phyloP scores from a whole-genome alignment of 2,797 vertebrate species.

The Acipenser transmontanus region DNA sequence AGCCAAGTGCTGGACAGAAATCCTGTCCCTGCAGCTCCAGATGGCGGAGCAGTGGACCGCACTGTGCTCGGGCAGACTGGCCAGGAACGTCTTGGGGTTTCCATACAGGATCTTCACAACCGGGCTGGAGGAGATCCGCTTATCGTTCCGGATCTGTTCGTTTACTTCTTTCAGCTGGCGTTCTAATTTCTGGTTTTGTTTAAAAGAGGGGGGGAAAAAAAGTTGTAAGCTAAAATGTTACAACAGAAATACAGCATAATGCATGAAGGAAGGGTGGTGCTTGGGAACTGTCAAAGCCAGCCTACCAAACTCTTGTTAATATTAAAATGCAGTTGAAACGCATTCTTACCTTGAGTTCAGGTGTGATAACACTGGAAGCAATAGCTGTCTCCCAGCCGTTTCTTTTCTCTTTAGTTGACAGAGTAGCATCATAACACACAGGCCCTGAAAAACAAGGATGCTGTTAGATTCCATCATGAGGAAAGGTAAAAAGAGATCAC shows the following conservation, averaged over 20 bases:
- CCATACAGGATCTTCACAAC: slow-evolving; percentile 74
- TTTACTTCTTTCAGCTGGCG: slow-evolving; percentile 60
- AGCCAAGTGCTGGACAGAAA: slow-evolving; percentile 67
- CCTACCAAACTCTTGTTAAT: not conserved
- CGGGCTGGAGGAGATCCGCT: slow-evolving; percentile 71
- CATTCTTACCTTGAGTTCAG: slow-evolving; percentile 66
- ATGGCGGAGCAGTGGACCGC: slow-evolving; percentile 68
- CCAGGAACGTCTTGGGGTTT: slow-evolving; percentile 67
- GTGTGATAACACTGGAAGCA: slow-evolving; percentile 52
- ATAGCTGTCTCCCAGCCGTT: slow-evolving; percentile 77
- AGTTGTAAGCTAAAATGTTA: not conserved
- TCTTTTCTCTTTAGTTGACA: slow-evolving; percentile 67
- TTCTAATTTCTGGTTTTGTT: slow-evolving; percentile 58
- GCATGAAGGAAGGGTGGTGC: no score
- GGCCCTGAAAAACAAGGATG: slow-evolving; percentile 46
- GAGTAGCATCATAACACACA: slow-evolving; percentile 40
- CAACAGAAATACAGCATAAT: not conserved
- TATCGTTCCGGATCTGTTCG: slow-evolving; percentile 62
- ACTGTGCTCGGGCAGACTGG: slow-evolving; percentile 55
- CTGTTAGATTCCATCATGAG: not conserved
- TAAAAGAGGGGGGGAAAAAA: not conserved
- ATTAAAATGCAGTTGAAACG: no score
- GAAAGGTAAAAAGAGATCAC: not conserved
- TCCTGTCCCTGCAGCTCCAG: slow-evolving; percentile 77
- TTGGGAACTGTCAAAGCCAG: no score